Conservation (phyloP, 2,113 vertebrate genomes). For the Perccottus glenii region DNA sequence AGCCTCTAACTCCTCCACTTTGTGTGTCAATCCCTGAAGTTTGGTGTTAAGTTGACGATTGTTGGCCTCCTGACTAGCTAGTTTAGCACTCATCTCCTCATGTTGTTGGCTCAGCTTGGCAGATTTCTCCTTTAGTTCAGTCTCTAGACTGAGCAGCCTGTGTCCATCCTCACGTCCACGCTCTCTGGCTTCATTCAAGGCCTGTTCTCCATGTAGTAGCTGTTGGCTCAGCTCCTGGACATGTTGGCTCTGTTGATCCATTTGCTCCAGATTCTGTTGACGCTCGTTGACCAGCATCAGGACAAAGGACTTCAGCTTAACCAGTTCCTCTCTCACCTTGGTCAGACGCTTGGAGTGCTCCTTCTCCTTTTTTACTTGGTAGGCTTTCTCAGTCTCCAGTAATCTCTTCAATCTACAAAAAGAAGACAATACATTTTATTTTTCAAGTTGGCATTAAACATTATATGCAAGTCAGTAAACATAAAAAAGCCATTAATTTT, state of each 20-base stretch:
- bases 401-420: constrained; percentile 90
- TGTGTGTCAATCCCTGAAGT: constrained; percentile 82
- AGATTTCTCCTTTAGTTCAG: constrained; percentile 89
- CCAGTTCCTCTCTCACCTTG: constrained; percentile 91
- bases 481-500: no score
- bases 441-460: background rate
- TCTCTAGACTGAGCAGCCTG: constrained; percentile 86
- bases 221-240: constrained; percentile 90
- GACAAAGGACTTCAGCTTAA: constrained; percentile 96
- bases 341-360: constrained; percentile 88
- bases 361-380: constrained; percentile 91
- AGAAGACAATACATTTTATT: constrained; percentile 28
- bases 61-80: constrained; percentile 86
- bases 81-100: constrained; percentile 91
- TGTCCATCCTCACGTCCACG: constrained; percentile 88
- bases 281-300: constrained; percentile 98
- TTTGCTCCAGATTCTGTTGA: constrained; percentile 95
- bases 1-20: constrained; percentile 92
- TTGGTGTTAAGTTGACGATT: constrained; percentile 88
- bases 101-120: constrained; percentile 87
- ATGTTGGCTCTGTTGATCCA: constrained; percentile 91
- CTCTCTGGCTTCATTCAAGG: constrained; percentile 79
- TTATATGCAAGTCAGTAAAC: background rate
- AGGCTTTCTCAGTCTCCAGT: constrained; percentile 95
- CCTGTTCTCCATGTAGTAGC: constrained; percentile 88